Evolutionary conservation across 92 coral and sea anemone species (phyloP).

Genomic region (Parazoanthus darwini): DNA sequence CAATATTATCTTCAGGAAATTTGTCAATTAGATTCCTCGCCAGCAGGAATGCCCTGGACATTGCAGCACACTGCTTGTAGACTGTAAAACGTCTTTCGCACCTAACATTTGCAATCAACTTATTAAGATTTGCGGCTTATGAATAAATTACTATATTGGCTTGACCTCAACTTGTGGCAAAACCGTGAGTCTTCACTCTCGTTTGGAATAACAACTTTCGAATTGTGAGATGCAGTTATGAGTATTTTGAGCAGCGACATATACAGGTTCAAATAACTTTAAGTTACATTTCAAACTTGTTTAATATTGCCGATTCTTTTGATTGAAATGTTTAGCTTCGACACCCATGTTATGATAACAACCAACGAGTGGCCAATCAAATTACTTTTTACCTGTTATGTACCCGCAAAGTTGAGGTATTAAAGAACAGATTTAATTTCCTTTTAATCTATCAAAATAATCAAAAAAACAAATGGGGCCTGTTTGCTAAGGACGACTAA

Average conservation of each 20-base stretch:
- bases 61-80: background rate
- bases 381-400: background rate
- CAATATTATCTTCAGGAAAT: background rate
- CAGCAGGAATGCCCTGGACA: background rate
- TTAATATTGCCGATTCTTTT: background rate
- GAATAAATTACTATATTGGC: constrained; percentile 9
- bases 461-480: background rate
- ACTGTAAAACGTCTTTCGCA: background rate
- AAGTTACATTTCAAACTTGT: background rate
- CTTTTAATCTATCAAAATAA: background rate
- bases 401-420: background rate
- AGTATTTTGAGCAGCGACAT: background rate
- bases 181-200: too few species aligned
- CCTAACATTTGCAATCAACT: background rate
- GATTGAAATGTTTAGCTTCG: background rate
- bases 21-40: background rate
- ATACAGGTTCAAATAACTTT: background rate
- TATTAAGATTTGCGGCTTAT: background rate
- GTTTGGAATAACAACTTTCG: background rate
- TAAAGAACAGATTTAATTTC: background rate
- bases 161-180: constrained; percentile 33
- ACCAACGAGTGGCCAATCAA: background rate
- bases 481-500: too few species aligned
- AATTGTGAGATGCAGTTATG: background rate
- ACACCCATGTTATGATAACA: background rate